phyloP scores from a whole-genome alignment of 2,888 invertebrate genomes.

The Acleris holmiana region DNA sequence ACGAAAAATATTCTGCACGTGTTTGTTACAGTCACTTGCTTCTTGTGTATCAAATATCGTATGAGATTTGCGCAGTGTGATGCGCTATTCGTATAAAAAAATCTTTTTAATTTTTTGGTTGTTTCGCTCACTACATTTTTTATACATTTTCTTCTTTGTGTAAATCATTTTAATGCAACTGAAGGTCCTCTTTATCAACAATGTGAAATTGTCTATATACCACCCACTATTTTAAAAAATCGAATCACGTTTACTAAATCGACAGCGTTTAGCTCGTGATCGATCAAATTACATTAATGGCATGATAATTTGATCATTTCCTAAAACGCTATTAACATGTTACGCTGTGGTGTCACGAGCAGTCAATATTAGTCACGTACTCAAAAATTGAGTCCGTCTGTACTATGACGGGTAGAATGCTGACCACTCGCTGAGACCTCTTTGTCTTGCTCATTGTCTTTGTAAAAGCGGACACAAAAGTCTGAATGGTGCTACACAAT shows the following conservation, averaged over 20 bases:
- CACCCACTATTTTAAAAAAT: constrained; percentile 16
- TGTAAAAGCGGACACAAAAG: constrained; percentile 67
- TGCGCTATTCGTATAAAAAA: constrained; percentile 1
- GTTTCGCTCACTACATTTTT: not conserved
- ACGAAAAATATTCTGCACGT: constrained; percentile 14
- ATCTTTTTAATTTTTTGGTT: constrained; percentile 2
- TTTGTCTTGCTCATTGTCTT: constrained; percentile 77
- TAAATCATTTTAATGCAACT: not conserved
- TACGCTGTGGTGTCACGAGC: constrained; percentile 33
- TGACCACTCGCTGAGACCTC: constrained; percentile 74
- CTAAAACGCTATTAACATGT: constrained; percentile 32
- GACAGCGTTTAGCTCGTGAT: constrained; percentile 24
- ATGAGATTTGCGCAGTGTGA: constrained; percentile 7
- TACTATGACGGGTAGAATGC: constrained; percentile 62
- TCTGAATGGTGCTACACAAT: constrained; percentile 59
- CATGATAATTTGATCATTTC: constrained; percentile 30
- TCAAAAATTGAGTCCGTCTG: constrained; percentile 48
- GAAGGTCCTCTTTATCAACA: not conserved
- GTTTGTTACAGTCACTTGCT: constrained; percentile 50
- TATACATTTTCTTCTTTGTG: not conserved
- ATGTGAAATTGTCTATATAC: not conserved
- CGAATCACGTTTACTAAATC: constrained; percentile 25
- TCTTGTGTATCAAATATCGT: constrained; percentile 42
- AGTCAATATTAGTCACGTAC: constrained; percentile 53
- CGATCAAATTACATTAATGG: constrained; percentile 34